Evolutionary conservation across 2,113 vertebrate genomes (phyloP), one percentile per base, ranked within the genome.

Genomic region (Eidolon helvum): DNA sequence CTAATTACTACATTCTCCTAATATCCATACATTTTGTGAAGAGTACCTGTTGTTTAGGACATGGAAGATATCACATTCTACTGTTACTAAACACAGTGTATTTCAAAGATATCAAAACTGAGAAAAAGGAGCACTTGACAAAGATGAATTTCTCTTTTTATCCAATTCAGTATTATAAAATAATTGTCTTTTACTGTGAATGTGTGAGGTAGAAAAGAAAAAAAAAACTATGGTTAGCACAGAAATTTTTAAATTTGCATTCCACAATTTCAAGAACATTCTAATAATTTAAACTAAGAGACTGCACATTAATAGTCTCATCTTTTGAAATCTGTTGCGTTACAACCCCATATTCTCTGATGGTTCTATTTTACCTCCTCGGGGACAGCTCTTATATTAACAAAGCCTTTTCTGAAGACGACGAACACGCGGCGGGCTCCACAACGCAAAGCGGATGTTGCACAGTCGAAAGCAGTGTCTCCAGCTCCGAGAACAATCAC

Each of bases 401-500:
- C 99, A 98, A 99, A 99, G 75, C 99, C 99, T 97, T 99, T 99
- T 97, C 99, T 99, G 98, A 99, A 99, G 96, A 98, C 99, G 83
- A 99, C 97, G 55, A 98, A 99, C 38, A 99, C 99, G 0, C 99
- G 99, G 15, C 92, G 99, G 97, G 99, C 99, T 88, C 99, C 99
- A 33, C 99, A 99, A 92, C 99, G 99, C 69, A 99, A 98, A 69
- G 99, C 99, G 22, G 99, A 99, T 48, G 99, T 99, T 38, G 99
- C 99, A 43, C 99, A 99, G 98, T 99, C 99, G 87, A 99, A 99
- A 26, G 99, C 99, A 0, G 99, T 99, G 98, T 99, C 99, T 78
- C 99, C 99, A 5, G 99, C 99, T 53, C 99, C 99, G 4, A 99
- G 98, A 50, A 99, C 99, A 53, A 99, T 99, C 98, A 99, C 99